These are phyloP conservation scores for Gyps fulvus DNA, from an alignment of 2,113 vertebrate genomes.

Conservation along the genomic window DNA sequence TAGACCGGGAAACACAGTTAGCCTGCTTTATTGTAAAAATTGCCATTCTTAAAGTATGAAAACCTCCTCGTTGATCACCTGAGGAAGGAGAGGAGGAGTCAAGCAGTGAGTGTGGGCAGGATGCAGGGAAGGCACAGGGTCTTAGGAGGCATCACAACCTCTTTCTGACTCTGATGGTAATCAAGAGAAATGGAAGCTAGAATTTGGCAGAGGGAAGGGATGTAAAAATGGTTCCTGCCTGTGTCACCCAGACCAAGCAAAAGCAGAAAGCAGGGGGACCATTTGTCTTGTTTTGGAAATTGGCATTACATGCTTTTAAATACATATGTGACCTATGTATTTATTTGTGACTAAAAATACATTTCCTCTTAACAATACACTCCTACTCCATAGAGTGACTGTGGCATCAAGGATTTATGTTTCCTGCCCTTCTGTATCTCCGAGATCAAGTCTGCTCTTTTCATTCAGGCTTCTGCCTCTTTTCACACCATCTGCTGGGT, in stretches of 20 bases:
- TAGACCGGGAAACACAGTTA: background rate
- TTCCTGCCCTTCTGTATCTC: background rate
- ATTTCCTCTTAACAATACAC: background rate
- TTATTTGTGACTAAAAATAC: background rate
- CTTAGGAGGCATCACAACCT: background rate
- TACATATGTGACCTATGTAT: background rate
- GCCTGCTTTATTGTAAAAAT: background rate
- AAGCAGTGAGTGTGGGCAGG: background rate
- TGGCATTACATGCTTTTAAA: background rate
- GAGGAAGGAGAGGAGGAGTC: background rate
- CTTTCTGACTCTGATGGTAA: background rate
- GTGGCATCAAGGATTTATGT: background rate
- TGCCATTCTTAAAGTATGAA: background rate
- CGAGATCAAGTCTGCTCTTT: background rate
- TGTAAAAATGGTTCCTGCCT: background rate
- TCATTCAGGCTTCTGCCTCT: background rate
- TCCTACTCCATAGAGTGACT: background rate
- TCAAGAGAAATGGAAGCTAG: background rate
- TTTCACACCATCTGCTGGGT: background rate
- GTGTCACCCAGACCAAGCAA: background rate
- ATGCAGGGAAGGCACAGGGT: accelerated
- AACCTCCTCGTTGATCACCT: background rate
- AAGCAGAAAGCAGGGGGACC: background rate
- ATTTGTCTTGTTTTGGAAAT: background rate
- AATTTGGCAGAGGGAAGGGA: background rate